Base-by-base conservation (phyloP, 2,797 vertebrate species). In the Channa striata region DNA sequence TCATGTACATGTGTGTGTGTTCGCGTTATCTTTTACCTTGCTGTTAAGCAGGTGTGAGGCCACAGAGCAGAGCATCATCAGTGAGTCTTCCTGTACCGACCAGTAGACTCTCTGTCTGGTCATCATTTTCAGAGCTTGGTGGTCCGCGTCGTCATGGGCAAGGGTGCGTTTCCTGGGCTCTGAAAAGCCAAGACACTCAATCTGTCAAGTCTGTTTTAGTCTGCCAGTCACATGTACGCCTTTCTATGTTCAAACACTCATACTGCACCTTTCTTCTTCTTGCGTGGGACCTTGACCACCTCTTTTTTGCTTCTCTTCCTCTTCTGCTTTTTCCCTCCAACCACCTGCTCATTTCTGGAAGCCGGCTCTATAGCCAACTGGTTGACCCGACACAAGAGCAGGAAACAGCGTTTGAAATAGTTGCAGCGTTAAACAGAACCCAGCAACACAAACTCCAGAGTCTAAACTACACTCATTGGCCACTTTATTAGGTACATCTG, bases 11-110 rank as follows among this genome's bases (percentile, higher is more conserved):
- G 25, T 30, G 25, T 30, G 25, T 30, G 25, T 30, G 25, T 30
- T 4, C 6, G 25, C 6, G 25, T 30, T 39, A 17, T 30, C 4
- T 4, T 1, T 30, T 6, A 98, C 98, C 95, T 98, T 97, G 86
- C 93, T 89, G 46, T 99, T 99, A 74, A 99, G 95, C 68, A 99
- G 90, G 3, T 96, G 94, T 33, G 96, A 94, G n/a, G 97, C 96
- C 1, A 98, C 96, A 0, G 95, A 93, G 84, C 97, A 99, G 8
- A 99, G 95, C 95, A 99, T 96, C 44, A 99, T 92, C 73, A 99
- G 87, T 0, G 96, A 96, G 86, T 99, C 98, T 66, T 99, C 98
- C 70, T 95, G 95, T 5, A 94, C 77, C 0, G 96, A 95, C 97
- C 98, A 99, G 59, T 91, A 91, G 36, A 99, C 98, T 0, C 98